Conservation (phyloP, 2,797 vertebrate species). For the Vultur gryphus region DNA sequence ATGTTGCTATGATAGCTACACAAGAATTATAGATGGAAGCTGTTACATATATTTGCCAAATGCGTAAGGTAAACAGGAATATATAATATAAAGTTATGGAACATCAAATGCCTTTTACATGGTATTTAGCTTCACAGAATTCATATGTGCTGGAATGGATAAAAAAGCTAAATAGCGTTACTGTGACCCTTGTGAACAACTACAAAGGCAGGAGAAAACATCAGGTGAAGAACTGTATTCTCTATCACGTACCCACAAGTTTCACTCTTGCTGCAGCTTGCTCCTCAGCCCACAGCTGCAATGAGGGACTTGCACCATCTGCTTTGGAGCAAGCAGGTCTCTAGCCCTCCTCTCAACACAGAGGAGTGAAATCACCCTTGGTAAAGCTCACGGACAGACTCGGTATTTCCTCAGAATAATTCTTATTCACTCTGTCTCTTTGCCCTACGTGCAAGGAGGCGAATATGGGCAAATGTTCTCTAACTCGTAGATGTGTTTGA, state of each 20-base stretch:
- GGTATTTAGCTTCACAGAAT: background rate
- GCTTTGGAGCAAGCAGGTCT: background rate
- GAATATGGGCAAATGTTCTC: background rate
- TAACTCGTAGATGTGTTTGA: background rate
- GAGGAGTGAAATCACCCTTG: background rate
- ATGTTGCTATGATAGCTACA: background rate
- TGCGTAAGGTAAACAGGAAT: background rate
- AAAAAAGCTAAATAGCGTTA: background rate
- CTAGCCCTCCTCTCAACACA: background rate
- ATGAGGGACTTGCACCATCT: background rate
- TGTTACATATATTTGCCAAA: background rate
- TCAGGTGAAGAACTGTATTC: background rate
- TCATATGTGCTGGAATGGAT: background rate
- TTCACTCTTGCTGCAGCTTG: background rate
- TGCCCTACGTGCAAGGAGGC: background rate
- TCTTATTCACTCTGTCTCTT: background rate
- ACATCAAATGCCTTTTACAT: background rate
- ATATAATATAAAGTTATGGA: background rate
- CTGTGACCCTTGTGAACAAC: background rate
- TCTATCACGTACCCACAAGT: background rate
- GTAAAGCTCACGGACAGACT: background rate
- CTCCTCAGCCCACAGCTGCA: background rate
- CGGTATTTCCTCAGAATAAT: background rate
- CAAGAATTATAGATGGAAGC: background rate
- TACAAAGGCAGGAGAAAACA: background rate